These are phyloP conservation scores for Mus musculus DNA, from an alignment of 2,113 vertebrate genomes.

Conservation along the genomic window GRCm39 chr12:83550501-83551000, in stretches of 20 bases:
- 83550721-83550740: background rate
- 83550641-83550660: too few relatives aligned
- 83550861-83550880: too few relatives aligned
- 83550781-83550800: background rate
- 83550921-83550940: too few relatives aligned
- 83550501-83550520: background rate
- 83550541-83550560: background rate
- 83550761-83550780: background rate
- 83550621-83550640: background rate
- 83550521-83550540: background rate
- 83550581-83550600: background rate
- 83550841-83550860: background rate
- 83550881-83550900: too few relatives aligned
- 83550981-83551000: too few relatives aligned
- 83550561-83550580: constrained; percentile 1
- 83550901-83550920: too few relatives aligned
- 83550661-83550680: background rate
- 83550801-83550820: background rate
- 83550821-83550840: background rate
- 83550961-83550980: too few relatives aligned
- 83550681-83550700: background rate
- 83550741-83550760: constrained; percentile 6
- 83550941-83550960: too few relatives aligned
- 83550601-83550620: background rate
- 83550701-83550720: background rate